These are phyloP conservation scores for Aphelenchoides fujianensis DNA, from an alignment of 1,140 invertebrate genomes.

Conservation along the genomic window DNA sequence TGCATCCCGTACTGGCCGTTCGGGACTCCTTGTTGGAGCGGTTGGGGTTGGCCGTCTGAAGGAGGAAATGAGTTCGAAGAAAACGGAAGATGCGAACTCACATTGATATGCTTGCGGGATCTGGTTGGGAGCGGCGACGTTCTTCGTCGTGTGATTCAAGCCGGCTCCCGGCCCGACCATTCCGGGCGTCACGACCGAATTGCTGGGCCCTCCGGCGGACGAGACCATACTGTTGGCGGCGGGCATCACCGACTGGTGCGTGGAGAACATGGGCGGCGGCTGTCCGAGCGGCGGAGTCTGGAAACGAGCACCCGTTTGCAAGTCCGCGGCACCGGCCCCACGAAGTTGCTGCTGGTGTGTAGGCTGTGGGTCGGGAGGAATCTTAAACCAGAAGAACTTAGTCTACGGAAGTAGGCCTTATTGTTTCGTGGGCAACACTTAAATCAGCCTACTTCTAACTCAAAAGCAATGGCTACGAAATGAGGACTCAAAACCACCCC, in stretches of 20 bases:
- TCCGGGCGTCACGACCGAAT: background rate
- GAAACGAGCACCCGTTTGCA: conserved; percentile 27
- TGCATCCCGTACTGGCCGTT: background rate
- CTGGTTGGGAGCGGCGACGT: no score
- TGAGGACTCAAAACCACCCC: background rate
- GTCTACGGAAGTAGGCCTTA: background rate
- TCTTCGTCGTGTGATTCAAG: no score
- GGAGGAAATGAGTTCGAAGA: background rate
- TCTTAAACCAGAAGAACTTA: conserved; percentile 30
- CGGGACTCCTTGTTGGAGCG: background rate
- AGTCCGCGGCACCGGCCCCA: conserved; percentile 8
- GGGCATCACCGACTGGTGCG: background rate
- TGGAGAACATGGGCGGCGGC: conserved; percentile 51
- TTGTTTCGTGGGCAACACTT: background rate
- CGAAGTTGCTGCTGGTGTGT: conserved; percentile 47
- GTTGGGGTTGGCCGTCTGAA: background rate
- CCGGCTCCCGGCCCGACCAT: background rate
- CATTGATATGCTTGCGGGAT: background rate
- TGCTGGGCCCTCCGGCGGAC: conserved; percentile 7
- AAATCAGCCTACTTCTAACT: background rate
- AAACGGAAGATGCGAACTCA: background rate
- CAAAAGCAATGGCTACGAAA: no score
- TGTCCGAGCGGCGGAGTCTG: conserved; percentile 46
- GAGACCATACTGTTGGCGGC: conserved; percentile 33
- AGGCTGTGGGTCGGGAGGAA: conserved; percentile 60